Conservation (phyloP, 92 coral and sea anemone species). For the Porites divaricata region DNA sequence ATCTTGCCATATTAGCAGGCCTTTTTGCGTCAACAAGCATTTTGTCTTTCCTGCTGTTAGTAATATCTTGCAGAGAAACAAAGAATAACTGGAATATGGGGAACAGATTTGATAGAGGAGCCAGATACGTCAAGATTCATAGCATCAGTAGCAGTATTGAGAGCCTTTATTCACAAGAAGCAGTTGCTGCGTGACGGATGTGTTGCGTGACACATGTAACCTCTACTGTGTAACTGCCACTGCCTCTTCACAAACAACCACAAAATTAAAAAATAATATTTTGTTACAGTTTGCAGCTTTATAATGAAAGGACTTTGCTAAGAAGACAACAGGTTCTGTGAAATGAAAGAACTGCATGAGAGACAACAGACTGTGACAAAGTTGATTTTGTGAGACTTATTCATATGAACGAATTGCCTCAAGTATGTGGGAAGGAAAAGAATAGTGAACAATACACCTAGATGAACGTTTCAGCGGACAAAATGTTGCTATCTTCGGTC, state of each 20-base stretch:
- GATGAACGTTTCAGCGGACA: no score
- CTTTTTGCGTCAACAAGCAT: slow-evolving; percentile 67
- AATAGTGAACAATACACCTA: no score
- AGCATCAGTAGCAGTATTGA: slow-evolving; percentile 4
- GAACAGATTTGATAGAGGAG: not conserved
- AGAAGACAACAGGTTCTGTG: not conserved
- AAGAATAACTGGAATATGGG: slow-evolving; percentile 1
- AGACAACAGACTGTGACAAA: not conserved
- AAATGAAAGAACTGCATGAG: not conserved
- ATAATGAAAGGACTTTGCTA: no score
- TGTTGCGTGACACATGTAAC: not conserved
- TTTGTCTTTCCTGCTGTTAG: slow-evolving; percentile 47
- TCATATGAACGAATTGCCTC: no score
- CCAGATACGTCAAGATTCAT: not conserved
- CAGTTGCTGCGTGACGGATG: not conserved
- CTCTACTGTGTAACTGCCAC: not conserved
- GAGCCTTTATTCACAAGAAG: not conserved
- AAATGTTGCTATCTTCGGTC: not conserved
- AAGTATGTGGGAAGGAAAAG: no score
- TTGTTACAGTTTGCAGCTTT: not conserved
- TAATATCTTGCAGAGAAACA: slow-evolving; percentile 50
- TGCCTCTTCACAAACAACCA: no score
- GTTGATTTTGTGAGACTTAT: not conserved
- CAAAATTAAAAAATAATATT: no score
- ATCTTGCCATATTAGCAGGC: slow-evolving; percentile 57